phyloP scores from a whole-genome alignment of 2,797 vertebrate genomes.

The Sebastes vulpes region DNA sequence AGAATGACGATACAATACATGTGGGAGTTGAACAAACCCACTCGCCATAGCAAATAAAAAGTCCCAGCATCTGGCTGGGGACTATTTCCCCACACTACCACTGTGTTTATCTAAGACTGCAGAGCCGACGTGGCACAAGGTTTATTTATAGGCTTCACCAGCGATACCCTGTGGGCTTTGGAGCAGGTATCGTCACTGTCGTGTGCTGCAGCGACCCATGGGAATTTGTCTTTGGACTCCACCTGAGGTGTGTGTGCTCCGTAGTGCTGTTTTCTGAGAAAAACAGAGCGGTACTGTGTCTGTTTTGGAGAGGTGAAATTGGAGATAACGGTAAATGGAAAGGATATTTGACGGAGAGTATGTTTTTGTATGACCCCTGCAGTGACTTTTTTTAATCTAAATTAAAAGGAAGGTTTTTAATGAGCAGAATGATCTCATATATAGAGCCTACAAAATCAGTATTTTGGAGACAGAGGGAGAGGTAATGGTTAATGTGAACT shows the following conservation, averaged over 20 bases:
- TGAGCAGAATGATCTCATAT: not conserved
- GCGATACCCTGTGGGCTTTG: slow-evolving; percentile 30
- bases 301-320: not conserved
- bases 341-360: not conserved
- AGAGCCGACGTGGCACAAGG: slow-evolving; percentile 62
- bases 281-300: not conserved
- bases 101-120: slow-evolving; percentile 48
- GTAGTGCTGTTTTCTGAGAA: not conserved
- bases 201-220: slow-evolving; percentile 15
- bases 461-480: not conserved
- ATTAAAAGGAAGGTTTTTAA: not conserved
- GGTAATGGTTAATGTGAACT: not conserved
- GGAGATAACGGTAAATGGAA: not conserved
- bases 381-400: not conserved
- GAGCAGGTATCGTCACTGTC: slow-evolving; percentile 44
- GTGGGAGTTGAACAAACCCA: not conserved
- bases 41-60: not conserved
- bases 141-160: slow-evolving; percentile 64
- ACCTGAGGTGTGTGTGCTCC: slow-evolving; percentile 44
- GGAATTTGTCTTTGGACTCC: slow-evolving; percentile 49
- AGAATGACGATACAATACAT: not conserved
- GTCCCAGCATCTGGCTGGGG: not conserved
- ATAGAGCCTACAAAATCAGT: not conserved
- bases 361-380: too few species aligned
- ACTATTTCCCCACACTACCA: slow-evolving; percentile 10